Base-by-base conservation (phyloP, 1,140 invertebrate species). In the Vanessa atalanta region DNA sequence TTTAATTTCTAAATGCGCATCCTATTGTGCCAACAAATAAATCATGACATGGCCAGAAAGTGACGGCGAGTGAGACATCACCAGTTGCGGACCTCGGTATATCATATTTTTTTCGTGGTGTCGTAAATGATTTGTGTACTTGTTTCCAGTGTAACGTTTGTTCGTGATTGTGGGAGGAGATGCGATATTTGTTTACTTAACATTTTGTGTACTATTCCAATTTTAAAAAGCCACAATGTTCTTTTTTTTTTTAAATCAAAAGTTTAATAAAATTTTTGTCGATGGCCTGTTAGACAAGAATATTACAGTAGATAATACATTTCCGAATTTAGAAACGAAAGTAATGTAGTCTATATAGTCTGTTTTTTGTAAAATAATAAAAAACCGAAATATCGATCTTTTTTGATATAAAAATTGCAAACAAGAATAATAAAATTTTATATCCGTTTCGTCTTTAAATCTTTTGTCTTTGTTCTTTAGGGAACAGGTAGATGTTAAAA, bases 11-110 rank as follows among this genome's bases (percentile, higher is more conserved):
- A 76, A 74, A 70, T 79, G 70, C 57, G 72, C 75, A 73, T 79
- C 65, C 75, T 74, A 73, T 83, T 72, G 78, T 83, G 70, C 73
- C 70, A n/a, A 64, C 57, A 67, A 77, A 77, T 79, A 67, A 81
- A 79, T 76, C 75, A 78, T 77, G 79, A 75, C 78, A 8, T 75
- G 76, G 75, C 70, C 66, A 81, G 75, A 80, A 68, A 70, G 60
- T 81, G 80, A 85, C 80, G 78, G 31, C 48, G 48, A 71, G 60
- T 51, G 69, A 71, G 69, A 71, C 60, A 50, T 71, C 69, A 71
- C 31, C 15, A 12, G 26, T 15, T 51, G 15, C 13, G 47, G n/a
- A 51, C 31, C 14, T n/a, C 60, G 13, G 55, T 71, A 69, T 69
- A 50, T 63, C 48, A 61, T 64, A 23, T 31, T 50, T 64, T 71